Evolutionary conservation across 2,797 vertebrate genomes (phyloP).

Genomic region (Macropus fuliginosus): DNA sequence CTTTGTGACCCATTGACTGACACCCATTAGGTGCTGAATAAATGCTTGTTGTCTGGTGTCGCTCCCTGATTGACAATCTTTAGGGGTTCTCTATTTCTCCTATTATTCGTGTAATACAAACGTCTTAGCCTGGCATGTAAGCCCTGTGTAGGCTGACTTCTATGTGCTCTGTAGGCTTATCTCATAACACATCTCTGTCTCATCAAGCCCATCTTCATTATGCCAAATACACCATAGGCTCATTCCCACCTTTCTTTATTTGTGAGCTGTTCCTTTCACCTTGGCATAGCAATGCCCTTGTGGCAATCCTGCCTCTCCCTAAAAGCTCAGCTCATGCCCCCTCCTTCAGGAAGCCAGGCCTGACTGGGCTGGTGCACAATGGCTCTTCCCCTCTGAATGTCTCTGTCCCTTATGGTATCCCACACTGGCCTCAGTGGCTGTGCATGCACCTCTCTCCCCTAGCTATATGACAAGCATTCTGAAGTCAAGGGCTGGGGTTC

Average conservation of each 20-base stretch:
- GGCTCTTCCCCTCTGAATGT: background rate
- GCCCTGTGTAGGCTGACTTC: background rate
- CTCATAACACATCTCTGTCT: background rate
- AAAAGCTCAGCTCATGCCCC: background rate
- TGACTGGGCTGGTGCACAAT: background rate
- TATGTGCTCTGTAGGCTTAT: background rate
- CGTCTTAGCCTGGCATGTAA: background rate
- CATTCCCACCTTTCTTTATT: background rate
- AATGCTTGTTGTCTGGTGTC: background rate
- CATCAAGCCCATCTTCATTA: background rate
- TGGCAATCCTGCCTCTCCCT: background rate
- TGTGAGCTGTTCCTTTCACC: background rate
- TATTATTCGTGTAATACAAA: background rate
- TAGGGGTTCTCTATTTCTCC: background rate
- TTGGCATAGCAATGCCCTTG: background rate
- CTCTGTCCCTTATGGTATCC: background rate
- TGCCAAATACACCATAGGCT: background rate
- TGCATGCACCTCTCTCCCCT: background rate
- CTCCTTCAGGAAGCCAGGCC: background rate
- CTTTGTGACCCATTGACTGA: background rate
- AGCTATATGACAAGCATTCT: background rate
- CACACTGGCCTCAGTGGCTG: background rate
- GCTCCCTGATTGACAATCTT: background rate
- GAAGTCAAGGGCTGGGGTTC: background rate
- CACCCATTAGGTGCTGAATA: background rate